Evolutionary conservation across 2,113 vertebrate genomes (phyloP).

Genomic region (Chlorocebus sabaeus): DNA sequence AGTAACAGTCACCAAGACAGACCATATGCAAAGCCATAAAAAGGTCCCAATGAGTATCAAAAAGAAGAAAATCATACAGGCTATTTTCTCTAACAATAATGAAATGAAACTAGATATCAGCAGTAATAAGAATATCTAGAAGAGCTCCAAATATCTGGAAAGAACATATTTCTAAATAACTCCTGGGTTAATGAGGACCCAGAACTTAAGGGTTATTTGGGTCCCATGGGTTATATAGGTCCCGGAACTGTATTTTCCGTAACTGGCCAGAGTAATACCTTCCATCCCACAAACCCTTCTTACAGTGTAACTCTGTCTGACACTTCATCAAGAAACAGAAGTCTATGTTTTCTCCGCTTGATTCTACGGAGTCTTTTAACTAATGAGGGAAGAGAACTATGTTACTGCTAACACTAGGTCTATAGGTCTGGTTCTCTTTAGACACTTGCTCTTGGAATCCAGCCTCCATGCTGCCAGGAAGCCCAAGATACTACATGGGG

Average conservation of each 20-base stretch:
- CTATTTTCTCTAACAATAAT: not conserved
- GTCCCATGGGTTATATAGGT: not conserved
- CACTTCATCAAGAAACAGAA: not conserved
- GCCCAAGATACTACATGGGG: not conserved
- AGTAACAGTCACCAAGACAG: not conserved
- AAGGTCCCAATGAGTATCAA: not conserved
- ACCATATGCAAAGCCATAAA: not conserved
- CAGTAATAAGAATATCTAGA: not conserved
- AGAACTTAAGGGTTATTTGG: not conserved
- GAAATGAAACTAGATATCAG: not conserved
- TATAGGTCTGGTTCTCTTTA: not conserved
- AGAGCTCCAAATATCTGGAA: not conserved
- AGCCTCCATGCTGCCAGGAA: not conserved
- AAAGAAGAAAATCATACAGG: not conserved
- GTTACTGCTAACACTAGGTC: not conserved
- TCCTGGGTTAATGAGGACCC: not conserved
- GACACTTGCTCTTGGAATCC: not conserved
- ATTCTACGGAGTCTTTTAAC: not conserved
- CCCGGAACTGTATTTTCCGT: not conserved
- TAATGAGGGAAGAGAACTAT: not conserved
- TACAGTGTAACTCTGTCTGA: not conserved
- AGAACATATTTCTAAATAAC: not conserved
- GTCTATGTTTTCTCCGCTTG: not conserved
- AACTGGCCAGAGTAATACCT: not conserved
- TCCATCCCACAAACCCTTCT: not conserved